phyloP scores from a whole-genome alignment of 92 coral and sea anemone species.

The Muricea muricata region DNA sequence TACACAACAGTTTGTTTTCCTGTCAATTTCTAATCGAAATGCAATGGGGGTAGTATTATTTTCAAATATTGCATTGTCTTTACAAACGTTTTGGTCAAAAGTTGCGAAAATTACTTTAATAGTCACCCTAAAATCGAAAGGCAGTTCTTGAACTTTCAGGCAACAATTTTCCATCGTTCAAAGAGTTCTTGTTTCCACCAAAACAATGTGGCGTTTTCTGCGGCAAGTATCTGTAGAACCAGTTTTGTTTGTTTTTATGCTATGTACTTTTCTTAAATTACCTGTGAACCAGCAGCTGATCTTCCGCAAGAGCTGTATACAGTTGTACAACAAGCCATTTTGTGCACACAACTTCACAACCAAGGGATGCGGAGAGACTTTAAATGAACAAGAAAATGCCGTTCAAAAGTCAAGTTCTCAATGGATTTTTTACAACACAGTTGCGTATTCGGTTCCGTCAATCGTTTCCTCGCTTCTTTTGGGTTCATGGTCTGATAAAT shows the following conservation, averaged over 20 bases:
- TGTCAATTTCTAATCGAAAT: neutral
- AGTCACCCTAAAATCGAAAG: neutral
- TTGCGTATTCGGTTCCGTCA: conserved; percentile 75
- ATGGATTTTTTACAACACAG: conserved; percentile 86
- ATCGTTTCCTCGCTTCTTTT: conserved; percentile 71
- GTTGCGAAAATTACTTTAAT: neutral
- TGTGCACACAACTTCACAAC: conserved; percentile 74
- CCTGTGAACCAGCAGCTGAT: conserved; percentile 91
- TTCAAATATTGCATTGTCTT: neutral
- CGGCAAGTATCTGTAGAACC: conserved; percentile 87
- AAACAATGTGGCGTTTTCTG: neutral
- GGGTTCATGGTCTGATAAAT: conserved; percentile 96
- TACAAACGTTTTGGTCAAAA: neutral
- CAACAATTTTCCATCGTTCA: neutral
- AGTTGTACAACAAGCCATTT: conserved; percentile 61
- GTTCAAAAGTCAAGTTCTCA: conserved; percentile 79
- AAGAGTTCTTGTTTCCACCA: neutral
- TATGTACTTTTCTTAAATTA: conserved; percentile 75
- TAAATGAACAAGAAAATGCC: conserved; percentile 39
- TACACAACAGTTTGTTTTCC: no score
- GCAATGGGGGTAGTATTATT: neutral
- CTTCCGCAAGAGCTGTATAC: conserved; percentile 79
- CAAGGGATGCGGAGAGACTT: neutral
- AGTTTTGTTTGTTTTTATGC: conserved; percentile 83
- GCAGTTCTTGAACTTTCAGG: neutral